These are phyloP conservation scores for Plusia festucae DNA, from an alignment of 2,888 invertebrate genomes.

Conservation along the genomic window DNA sequence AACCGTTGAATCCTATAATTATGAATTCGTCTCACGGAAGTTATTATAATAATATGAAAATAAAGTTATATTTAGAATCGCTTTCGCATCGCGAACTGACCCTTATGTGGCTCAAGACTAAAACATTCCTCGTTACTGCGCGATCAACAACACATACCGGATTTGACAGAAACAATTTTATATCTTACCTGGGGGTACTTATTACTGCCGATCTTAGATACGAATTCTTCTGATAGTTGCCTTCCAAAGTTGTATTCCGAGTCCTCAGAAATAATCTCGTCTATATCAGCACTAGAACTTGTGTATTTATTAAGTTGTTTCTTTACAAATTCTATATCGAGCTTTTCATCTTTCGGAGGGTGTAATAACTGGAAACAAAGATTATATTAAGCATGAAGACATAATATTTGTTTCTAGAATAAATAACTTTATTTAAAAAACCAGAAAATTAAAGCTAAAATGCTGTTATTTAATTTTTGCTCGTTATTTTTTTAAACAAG, in stretches of 20 bases:
- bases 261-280: conserved; percentile 95
- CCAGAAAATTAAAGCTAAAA: neutral
- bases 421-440: neutral
- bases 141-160: neutral
- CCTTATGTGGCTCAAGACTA: too few species aligned
- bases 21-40: too few species aligned
- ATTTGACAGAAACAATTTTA: neutral
- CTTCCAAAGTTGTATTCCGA: conserved; percentile 97
- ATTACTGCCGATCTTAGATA: conserved; percentile 93
- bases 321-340: conserved; percentile 92
- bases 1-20: too few species aligned
- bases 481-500: too few species aligned
- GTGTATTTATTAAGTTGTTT: conserved; percentile 90
- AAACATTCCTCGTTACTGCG: neutral
- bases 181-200: conserved; percentile 90
- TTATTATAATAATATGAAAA: too few species aligned
- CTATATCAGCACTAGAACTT: conserved; percentile 88
- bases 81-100: too few species aligned
- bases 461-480: too few species aligned
- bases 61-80: too few species aligned
- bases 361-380: conserved; percentile 71
- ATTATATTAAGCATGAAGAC: too few species aligned
- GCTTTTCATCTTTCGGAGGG: conserved; percentile 70
- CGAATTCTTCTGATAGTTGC: conserved; percentile 94
- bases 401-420: neutral